phyloP scores from a whole-genome alignment of 30 jellyfish, hydroid and myxozoan species.

The Aurelia coerulea region DNA sequence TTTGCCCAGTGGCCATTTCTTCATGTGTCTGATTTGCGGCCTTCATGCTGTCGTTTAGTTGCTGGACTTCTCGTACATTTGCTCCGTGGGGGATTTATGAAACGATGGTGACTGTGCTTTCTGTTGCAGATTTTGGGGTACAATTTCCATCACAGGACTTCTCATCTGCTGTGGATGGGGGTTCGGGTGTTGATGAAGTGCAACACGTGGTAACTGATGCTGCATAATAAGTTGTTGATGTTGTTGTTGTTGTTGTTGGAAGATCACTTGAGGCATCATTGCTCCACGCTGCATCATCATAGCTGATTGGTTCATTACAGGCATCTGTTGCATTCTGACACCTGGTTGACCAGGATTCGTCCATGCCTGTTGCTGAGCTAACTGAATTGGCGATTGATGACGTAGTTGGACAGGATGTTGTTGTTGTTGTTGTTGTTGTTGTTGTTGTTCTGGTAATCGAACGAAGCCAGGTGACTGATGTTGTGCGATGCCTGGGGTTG shows the following conservation, averaged over 20 bases:
- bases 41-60: not conserved
- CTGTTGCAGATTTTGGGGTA: not conserved
- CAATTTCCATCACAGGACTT: not conserved
- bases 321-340: not conserved
- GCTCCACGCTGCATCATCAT: slow-evolving; percentile 5
- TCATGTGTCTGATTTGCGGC: not conserved
- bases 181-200: not conserved
- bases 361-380: not conserved
- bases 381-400: too few species aligned
- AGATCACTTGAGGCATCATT: not conserved
- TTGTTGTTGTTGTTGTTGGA: not conserved
- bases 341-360: not conserved
- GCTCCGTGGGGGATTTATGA: not conserved
- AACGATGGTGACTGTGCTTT: not conserved
- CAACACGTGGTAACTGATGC: not conserved
- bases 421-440: too few species aligned
- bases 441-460: too few species aligned
- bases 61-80: not conserved
- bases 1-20: not conserved
- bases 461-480: too few species aligned
- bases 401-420: too few species aligned
- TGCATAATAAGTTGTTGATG: not conserved
- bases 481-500: not conserved
- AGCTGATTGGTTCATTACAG: not conserved
- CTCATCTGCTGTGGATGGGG: slow-evolving; percentile 11